Percentiles rank a stretch among this genome's conserved stretches.
These are phyloP conservation scores for Urocyon cinereoargenteus DNA, from an alignment of 2,797 vertebrate species.

Conservation along the genomic window DNA sequence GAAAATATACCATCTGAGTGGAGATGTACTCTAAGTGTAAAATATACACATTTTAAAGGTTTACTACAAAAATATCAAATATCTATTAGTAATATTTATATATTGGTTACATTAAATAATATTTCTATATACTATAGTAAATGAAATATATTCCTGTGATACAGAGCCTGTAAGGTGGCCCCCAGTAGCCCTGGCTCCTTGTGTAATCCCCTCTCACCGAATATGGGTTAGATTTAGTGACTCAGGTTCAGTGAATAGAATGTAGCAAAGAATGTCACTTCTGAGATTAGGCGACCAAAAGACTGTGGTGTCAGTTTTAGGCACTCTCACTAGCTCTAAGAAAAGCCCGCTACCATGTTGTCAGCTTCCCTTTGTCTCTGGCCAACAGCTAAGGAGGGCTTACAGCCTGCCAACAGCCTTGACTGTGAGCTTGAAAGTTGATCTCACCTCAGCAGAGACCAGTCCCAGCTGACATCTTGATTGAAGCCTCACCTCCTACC, in stretches of 20 bases:
- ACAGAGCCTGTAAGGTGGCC: neutral
- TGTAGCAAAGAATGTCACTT: neutral
- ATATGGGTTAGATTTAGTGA: neutral
- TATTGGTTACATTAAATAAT: neutral
- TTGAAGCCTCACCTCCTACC: neutral
- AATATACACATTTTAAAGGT: neutral
- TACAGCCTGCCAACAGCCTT: neutral
- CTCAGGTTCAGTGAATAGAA: neutral
- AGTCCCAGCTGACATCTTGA: neutral
- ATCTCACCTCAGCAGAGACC: neutral
- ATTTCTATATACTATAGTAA: neutral
- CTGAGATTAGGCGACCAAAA: neutral
- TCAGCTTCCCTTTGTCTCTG: neutral
- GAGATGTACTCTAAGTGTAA: neutral
- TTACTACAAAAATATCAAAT: conserved; percentile 24
- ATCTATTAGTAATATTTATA: neutral
- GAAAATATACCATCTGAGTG: neutral
- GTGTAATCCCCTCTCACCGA: neutral
- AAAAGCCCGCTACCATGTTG: neutral
- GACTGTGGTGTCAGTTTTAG: neutral
- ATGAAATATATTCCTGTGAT: neutral
- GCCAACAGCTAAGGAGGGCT: neutral
- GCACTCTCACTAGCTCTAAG: neutral
- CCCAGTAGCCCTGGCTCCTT: neutral
- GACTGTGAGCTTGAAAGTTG: neutral